phyloP scores from a whole-genome alignment of 2,797 vertebrate species.

The Macrochelys suwanniensis region DNA sequence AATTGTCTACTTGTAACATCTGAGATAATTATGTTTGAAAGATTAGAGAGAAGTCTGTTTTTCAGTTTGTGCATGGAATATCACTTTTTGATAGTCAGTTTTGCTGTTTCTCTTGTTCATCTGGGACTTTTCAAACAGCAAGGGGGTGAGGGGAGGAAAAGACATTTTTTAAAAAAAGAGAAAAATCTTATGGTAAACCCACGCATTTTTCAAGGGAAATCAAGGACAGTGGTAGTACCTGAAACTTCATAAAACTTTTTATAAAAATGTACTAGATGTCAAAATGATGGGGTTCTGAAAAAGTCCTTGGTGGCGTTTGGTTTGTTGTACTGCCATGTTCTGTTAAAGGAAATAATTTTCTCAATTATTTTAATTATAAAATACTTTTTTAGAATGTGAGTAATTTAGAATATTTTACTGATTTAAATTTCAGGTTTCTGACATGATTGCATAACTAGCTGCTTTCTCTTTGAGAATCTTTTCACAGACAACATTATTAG shows the following conservation, averaged over 20 bases:
- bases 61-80: not conserved
- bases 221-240: not conserved
- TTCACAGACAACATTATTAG: not conserved
- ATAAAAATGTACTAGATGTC: not conserved
- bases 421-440: not conserved
- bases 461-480: not conserved
- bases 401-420: not conserved
- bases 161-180: not conserved
- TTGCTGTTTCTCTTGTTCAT: not conserved
- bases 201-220: not conserved
- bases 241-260: not conserved
- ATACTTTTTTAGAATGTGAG: not conserved
- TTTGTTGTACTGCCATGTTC: not conserved
- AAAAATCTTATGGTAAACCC: not conserved
- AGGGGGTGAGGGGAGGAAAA: not conserved
- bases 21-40: constrained; percentile 6
- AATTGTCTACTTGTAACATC: not conserved
- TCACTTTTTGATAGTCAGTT: not conserved
- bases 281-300: not conserved
- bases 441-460: not conserved
- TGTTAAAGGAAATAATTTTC: not conserved
- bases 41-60: not conserved
- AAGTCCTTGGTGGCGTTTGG: not conserved
- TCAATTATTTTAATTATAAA: not conserved
- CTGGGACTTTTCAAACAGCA: not conserved